Base-by-base conservation (phyloP, 2,888 invertebrate species). In the Parasteatoda lunata region DNA sequence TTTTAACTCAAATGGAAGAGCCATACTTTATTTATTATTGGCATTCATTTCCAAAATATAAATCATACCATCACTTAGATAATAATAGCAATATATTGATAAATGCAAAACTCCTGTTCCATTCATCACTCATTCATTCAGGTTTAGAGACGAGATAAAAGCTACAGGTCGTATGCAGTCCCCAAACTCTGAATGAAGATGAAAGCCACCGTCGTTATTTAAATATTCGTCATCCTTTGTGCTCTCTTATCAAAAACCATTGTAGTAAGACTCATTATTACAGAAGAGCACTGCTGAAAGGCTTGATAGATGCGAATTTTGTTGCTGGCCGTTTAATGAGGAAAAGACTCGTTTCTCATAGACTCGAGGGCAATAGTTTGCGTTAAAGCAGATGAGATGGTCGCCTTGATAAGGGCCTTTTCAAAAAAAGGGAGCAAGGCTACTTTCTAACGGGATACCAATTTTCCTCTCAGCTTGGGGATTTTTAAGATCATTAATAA, bases 181-280 rank as follows among this genome's bases (percentile, higher is more conserved):
- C 47, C 48, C 65, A 76, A 51, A 51, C 64, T 15, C 45, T 11
- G 54, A 5, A 45, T 78, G 70, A 71, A 78, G 70, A 15, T 59
- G 5, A 4, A 68, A 54, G 69, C 70, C 69, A 54, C 70, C 52
- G 69, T 71, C 78, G 48, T 78, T 78, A 80, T 73, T 80, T 72
- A 80, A 80, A 73, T 72, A 45, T 47, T 59, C 30, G 65, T 72
- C 80, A 72, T 80, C 80, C 72, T 80, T 80, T 80, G 68, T 80
- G 69, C 49, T 30, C 66, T 73, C 64, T 80, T 80, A 80, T 80
- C 80, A 65, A 73, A 80, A 80, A 45, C 66, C 65, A 80, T 73
- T 73, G 73, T 73, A 66, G 65, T 49, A 64, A 45, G 51, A 66
- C 54, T 72, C 80, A 80, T 80, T 80, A 80, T 73, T 64, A 51